Percentiles rank a stretch among this genome's conserved stretches.
These are phyloP conservation scores for Corydoras sp. DNA, from an alignment of 2,113 vertebrate genomes.

Conservation along the genomic window DNA sequence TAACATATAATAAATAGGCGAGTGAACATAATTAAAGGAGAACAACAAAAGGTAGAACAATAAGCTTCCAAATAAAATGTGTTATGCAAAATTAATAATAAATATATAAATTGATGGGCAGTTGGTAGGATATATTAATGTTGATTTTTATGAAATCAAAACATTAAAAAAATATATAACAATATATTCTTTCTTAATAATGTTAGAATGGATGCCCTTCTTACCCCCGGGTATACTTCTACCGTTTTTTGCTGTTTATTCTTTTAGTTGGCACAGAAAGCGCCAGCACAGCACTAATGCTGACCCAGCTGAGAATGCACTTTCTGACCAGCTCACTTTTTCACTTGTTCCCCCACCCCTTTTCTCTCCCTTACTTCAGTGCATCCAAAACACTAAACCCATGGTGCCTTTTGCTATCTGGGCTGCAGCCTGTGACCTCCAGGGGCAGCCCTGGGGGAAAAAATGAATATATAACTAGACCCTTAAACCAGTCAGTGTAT, in stretches of 20 bases:
- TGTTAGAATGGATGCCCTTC: slow-evolving; percentile 41
- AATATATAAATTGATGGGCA: background rate
- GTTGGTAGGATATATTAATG: background rate
- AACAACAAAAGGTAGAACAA: background rate
- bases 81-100: too few relatives aligned
- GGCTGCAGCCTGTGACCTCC: slow-evolving; percentile 31
- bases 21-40: background rate
- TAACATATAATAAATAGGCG: too few relatives aligned
- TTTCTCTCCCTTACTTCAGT: slow-evolving; percentile 1
- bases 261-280: slow-evolving; percentile 42
- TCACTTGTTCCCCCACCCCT: slow-evolving; percentile 17
- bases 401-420: slow-evolving; percentile 24
- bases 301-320: slow-evolving; percentile 45
- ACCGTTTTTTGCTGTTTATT: slow-evolving; percentile 41
- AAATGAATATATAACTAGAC: slow-evolving; percentile 34
- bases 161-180: too few relatives aligned
- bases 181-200: slow-evolving; percentile 37
- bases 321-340: slow-evolving; percentile 32
- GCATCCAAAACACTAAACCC: slow-evolving; percentile 19
- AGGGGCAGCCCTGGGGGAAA: slow-evolving; percentile 25
- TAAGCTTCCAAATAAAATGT: too few relatives aligned
- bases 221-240: slow-evolving; percentile 36
- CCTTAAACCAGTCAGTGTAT: slow-evolving; percentile 41
- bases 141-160: background rate
- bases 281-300: slow-evolving; percentile 51